phyloP scores from a whole-genome alignment of 2,113 vertebrate species.

The Indicator maculatus region DNA sequence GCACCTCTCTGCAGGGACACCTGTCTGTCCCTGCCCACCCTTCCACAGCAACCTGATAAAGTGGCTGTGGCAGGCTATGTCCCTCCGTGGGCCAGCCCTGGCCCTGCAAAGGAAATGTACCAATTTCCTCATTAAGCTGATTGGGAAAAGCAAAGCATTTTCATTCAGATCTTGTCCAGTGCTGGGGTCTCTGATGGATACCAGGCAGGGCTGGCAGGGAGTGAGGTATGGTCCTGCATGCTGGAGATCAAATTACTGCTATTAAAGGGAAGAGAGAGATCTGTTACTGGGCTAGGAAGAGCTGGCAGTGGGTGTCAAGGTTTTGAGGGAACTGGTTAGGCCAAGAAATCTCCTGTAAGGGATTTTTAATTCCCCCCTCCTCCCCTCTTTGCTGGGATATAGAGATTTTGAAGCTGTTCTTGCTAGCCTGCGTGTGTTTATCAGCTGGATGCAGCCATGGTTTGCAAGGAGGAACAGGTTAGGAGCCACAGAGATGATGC shows the following conservation, averaged over 20 bases:
- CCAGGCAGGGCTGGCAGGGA: conserved; percentile 4
- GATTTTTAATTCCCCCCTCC: neutral
- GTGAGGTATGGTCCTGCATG: conserved; percentile 24
- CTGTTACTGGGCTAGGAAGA: neutral
- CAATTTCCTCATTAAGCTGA: conserved; percentile 67
- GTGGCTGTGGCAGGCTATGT: neutral
- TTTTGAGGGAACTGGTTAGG: neutral
- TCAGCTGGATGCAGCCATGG: neutral
- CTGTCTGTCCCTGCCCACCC: neutral
- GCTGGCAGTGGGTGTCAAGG: neutral
- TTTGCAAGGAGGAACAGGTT: neutral
- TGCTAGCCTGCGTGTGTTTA: neutral
- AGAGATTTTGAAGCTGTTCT: neutral
- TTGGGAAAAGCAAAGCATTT: conserved; percentile 48
- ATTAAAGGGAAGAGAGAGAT: conserved; percentile 42
- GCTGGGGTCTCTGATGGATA: neutral
- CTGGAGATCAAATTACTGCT: conserved; percentile 48
- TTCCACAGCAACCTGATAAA: accelerated
- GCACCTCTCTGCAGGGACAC: neutral
- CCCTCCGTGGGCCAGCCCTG: accelerated
- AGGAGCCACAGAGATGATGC: accelerated
- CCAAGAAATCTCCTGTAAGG: neutral
- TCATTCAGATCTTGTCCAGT: conserved; percentile 48
- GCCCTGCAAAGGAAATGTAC: conserved; percentile 13
- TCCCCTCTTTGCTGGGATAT: neutral